A percentile compares a stretch with the other conserved stretches of the same genome.
Evolutionary conservation across 2,888 invertebrate species (phyloP).

Genomic region (Amphiduros pacificus): DNA sequence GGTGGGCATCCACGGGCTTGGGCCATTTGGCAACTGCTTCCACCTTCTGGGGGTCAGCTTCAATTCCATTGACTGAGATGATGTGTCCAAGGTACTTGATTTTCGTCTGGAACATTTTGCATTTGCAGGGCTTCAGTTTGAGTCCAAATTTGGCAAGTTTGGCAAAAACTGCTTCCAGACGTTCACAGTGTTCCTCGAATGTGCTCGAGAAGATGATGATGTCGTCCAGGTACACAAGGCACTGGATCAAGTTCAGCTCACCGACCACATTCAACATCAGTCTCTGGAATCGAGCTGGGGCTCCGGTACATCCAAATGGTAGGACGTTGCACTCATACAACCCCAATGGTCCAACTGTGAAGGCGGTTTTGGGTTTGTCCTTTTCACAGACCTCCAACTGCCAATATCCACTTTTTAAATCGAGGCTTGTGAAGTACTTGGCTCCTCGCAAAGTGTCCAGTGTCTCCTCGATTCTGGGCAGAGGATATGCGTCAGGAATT

Average conservation of each 20-base stretch:
- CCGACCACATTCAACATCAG: not conserved
- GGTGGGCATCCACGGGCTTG: not conserved
- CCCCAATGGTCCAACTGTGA: not conserved
- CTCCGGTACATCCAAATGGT: not conserved
- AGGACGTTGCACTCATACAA: not conserved
- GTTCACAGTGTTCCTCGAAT: slow-evolving; percentile 23
- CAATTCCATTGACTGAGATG: slow-evolving; percentile 6
- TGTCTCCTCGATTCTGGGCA: not conserved
- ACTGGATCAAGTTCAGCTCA: not conserved
- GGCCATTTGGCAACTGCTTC: not conserved
- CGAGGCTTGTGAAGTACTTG: not conserved
- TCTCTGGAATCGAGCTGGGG: not conserved
- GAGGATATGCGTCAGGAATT: not conserved
- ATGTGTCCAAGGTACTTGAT: slow-evolving; percentile 9
- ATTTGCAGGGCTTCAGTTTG: slow-evolving; percentile 22
- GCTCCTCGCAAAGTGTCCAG: not conserved
- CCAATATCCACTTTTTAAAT: not conserved
- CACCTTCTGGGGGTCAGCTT: not conserved
- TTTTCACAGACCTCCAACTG: not conserved
- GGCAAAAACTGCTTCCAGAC: slow-evolving; percentile 21
- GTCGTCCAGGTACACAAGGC: slow-evolving; percentile 28
- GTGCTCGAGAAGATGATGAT: slow-evolving; percentile 27
- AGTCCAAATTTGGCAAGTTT: slow-evolving; percentile 16
- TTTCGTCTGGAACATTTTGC: slow-evolving; percentile 8
- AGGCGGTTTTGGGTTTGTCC: not conserved